These are phyloP conservation scores for Spodoptera litura DNA, from an alignment of 1,140 invertebrate genomes.

Conservation along the genomic window DNA sequence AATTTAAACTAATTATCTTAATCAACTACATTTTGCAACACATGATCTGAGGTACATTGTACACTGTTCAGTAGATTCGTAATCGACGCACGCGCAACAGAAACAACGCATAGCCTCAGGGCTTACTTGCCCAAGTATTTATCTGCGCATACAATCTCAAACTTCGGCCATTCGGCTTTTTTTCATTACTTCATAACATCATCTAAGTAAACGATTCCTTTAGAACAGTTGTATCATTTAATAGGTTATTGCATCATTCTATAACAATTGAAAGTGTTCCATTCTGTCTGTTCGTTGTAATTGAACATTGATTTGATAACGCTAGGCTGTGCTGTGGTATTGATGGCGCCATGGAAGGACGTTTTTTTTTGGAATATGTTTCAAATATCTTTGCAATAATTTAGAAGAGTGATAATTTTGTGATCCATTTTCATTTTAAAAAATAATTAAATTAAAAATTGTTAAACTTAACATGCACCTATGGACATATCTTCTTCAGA, in stretches of 20 bases:
- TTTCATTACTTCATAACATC: constrained; percentile 62
- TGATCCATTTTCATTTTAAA: too few species aligned
- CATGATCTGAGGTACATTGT: constrained; percentile 40
- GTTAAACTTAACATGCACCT: too few species aligned
- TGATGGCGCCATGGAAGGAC: too few species aligned
- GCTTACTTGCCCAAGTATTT: constrained; percentile 57
- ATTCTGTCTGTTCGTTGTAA: constrained; percentile 45
- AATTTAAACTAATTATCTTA: constrained; percentile 27
- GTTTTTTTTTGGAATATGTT: too few species aligned
- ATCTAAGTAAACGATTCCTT: constrained; percentile 70
- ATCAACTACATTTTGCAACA: constrained; percentile 46
- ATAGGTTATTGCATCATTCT: constrained; percentile 72
- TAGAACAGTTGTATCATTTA: constrained; percentile 71
- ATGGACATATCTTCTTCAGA: too few species aligned
- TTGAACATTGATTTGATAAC: constrained; percentile 19
- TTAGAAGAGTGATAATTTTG: too few species aligned
- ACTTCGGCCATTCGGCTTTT: constrained; percentile 51
- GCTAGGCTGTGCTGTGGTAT: not conserved
- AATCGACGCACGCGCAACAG: constrained; percentile 53
- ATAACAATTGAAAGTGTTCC: constrained; percentile 63
- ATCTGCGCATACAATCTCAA: constrained; percentile 58
- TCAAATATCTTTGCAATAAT: too few species aligned
- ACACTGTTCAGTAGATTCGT: constrained; percentile 54
- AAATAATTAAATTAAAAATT: too few species aligned
- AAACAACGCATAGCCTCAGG: constrained; percentile 56